Evolutionary conservation across 92 coral and sea anemone species (phyloP).

Genomic region (Porites divaricata): DNA sequence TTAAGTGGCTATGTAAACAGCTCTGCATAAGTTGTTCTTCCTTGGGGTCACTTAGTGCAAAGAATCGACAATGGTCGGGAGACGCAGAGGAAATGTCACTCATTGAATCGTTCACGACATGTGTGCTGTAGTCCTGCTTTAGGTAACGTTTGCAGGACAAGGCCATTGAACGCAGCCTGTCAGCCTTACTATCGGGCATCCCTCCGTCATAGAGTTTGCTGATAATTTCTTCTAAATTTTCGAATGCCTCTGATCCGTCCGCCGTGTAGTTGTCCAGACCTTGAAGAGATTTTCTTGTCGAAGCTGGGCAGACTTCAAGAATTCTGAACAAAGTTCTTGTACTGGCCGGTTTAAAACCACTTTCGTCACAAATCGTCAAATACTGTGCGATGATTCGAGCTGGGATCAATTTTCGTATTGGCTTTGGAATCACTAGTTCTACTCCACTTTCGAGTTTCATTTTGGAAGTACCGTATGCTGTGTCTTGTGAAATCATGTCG

Average conservation of each 20-base stretch:
- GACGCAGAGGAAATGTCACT: slow-evolving; percentile 13
- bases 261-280: slow-evolving; percentile 41
- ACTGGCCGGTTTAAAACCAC: slow-evolving; percentile 18
- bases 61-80: slow-evolving; percentile 35
- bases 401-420: slow-evolving; percentile 16
- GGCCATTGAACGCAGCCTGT: slow-evolving; percentile 28
- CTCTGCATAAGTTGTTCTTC: not conserved
- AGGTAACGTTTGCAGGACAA: slow-evolving; percentile 31
- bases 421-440: slow-evolving; percentile 13
- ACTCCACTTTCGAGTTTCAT: slow-evolving; percentile 17
- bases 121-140: slow-evolving; percentile 36
- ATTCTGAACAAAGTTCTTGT: slow-evolving; percentile 17
- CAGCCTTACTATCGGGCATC: slow-evolving; percentile 21
- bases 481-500: slow-evolving; percentile 5
- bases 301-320: slow-evolving; percentile 29
- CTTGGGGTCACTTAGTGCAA: slow-evolving; percentile 37
- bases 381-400: slow-evolving; percentile 27
- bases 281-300: slow-evolving; percentile 17
- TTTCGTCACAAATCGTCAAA: slow-evolving; percentile 16
- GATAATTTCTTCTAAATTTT: slow-evolving; percentile 34
- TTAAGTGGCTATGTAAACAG: slow-evolving; percentile 19
- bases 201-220: slow-evolving; percentile 33
- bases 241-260: slow-evolving; percentile 31
- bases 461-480: slow-evolving; percentile 18
- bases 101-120: slow-evolving; percentile 30